A percentile compares a stretch with the other conserved stretches of the same genome.
Conservation (phyloP, 2,888 invertebrate genomes). For the Drosophila engyochracea region DNA sequence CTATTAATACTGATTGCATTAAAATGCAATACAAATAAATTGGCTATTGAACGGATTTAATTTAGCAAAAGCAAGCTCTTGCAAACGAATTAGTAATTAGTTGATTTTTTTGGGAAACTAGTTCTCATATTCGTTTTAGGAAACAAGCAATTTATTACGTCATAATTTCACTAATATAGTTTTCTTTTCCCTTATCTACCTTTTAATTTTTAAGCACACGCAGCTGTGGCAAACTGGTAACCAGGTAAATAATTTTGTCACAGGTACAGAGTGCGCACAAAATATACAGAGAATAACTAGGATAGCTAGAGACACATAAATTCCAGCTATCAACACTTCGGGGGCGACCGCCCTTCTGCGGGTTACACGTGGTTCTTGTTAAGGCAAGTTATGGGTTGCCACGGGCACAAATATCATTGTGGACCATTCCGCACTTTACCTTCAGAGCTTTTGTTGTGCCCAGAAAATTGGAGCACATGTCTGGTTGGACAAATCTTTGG, state of each 20-base stretch:
- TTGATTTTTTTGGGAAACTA: neutral
- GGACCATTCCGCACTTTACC: too few species aligned
- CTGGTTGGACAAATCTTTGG: neutral
- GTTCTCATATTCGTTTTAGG: too few species aligned
- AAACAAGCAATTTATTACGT: neutral
- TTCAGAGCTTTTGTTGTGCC: neutral
- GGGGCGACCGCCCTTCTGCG: conserved; percentile 2
- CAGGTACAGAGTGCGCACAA: neutral
- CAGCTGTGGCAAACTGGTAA: neutral
- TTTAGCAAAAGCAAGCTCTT: neutral
- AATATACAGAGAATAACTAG: neutral
- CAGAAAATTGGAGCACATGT: neutral
- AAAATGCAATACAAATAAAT: conserved; percentile 1
- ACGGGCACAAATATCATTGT: neutral
- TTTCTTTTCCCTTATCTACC: neutral
- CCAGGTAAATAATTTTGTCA: neutral
- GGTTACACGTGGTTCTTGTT: neutral
- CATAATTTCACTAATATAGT: neutral
- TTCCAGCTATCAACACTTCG: conserved; percentile 7
- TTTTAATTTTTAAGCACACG: neutral
- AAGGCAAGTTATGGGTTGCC: neutral
- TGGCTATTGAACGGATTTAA: neutral
- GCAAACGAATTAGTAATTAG: neutral
- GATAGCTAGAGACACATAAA: conserved; percentile 5
- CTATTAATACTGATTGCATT: conserved; percentile 8